Conservation (phyloP, 1,140 invertebrate genomes). For the Listronotus oregonensis region DNA sequence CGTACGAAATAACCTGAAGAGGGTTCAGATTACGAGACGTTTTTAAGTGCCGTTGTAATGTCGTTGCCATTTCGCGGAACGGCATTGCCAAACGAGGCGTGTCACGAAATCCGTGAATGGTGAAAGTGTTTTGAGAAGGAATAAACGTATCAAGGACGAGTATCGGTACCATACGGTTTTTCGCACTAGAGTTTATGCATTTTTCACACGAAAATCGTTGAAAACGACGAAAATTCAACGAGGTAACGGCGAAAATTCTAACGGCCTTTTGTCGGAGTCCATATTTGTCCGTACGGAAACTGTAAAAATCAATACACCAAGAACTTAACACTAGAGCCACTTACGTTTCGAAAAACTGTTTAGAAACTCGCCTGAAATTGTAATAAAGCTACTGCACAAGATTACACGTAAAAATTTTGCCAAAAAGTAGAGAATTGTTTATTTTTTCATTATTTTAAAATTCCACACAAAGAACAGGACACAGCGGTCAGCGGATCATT, state of each 20-base stretch:
- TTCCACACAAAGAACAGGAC: no score
- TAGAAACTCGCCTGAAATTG: conserved; percentile 10
- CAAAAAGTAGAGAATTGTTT: no score
- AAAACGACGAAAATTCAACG: conserved; percentile 21
- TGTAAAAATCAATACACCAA: conserved; percentile 37
- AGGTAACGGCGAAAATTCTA: neutral
- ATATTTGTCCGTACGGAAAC: conserved; percentile 26
- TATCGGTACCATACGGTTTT: conserved; percentile 9
- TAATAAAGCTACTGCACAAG: no score
- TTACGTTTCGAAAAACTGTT: conserved; percentile 22
- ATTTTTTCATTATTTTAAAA: no score
- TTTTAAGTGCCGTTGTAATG: neutral
- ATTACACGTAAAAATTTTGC: no score
- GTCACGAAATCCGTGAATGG: conserved; percentile 9
- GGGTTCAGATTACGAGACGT: neutral
- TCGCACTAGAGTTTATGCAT: conserved; percentile 13
- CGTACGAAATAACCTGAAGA: conserved; percentile 10
- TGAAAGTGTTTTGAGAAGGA: neutral
- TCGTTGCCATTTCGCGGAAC: conserved; percentile 4
- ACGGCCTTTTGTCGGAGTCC: conserved; percentile 25
- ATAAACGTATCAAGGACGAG: neutral
- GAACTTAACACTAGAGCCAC: conserved; percentile 19
- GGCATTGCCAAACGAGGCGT: conserved; percentile 11
- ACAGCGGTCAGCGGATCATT: no score
- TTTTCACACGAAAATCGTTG: conserved; percentile 9